These are phyloP conservation scores for Cottus gobio DNA, from an alignment of 2,113 vertebrate genomes.

Conservation along the genomic window DNA sequence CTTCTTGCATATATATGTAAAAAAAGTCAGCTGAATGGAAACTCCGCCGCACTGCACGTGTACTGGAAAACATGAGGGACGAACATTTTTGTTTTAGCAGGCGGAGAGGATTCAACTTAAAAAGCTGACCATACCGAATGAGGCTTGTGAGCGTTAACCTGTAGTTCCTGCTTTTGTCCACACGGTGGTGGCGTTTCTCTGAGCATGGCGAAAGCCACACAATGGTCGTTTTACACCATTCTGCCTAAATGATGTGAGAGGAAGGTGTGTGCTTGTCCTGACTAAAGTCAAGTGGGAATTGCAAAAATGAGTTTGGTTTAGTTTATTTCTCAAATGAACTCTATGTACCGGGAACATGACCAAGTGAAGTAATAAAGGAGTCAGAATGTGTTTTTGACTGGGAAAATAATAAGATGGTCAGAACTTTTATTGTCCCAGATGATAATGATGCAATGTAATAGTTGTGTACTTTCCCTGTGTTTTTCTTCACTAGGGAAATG, in stretches of 20 bases:
- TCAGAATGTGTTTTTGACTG: constrained; percentile 15
- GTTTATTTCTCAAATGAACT: constrained; percentile 59
- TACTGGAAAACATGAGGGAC: constrained; percentile 50
- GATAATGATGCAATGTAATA: constrained; percentile 8
- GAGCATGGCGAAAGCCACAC: constrained; percentile 37
- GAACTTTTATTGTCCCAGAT: neutral
- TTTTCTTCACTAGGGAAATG: neutral
- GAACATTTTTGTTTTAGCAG: constrained; percentile 38
- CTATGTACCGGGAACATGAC: constrained; percentile 56
- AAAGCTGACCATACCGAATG: constrained; percentile 47
- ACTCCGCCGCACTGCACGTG: constrained; percentile 34
- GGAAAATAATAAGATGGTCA: neutral
- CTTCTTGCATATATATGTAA: constrained; percentile 17
- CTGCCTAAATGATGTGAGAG: constrained; percentile 68
- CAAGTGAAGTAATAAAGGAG: constrained; percentile 69
- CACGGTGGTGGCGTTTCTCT: constrained; percentile 54
- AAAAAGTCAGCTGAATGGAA: constrained; percentile 40
- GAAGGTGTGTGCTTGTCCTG: constrained; percentile 31
- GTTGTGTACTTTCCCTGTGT: constrained; percentile 14
- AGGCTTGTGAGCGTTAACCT: constrained; percentile 41
- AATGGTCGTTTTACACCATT: constrained; percentile 60
- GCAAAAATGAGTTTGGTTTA: constrained; percentile 53
- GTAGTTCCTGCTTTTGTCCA: constrained; percentile 71
- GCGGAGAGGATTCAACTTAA: constrained; percentile 32
- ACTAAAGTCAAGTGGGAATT: constrained; percentile 49